Evolutionary conservation across 2,888 invertebrate species (phyloP).

Genomic region (Polyommatus iphigenia): DNA sequence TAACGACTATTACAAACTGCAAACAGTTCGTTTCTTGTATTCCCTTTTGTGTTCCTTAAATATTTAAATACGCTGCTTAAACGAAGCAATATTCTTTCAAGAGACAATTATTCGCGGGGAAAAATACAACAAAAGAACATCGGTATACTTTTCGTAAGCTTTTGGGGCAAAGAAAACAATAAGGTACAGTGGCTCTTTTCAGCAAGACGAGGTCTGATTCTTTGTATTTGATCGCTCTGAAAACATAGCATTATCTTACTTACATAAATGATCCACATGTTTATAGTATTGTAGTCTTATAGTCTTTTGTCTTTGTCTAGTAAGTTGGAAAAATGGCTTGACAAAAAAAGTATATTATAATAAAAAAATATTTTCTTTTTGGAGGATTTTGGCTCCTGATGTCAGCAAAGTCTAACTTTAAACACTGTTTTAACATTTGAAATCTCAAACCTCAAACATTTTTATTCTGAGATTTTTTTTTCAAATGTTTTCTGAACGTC

Average conservation of each 20-base stretch:
- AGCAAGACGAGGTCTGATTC: background rate
- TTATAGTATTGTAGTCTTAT: no score
- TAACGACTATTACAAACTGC: background rate
- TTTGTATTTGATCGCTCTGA: background rate
- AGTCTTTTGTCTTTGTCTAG: no score
- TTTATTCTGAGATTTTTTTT: no score
- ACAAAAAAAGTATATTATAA: no score
- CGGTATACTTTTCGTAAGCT: background rate
- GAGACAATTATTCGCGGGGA: constrained; percentile 18
- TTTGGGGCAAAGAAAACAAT: constrained; percentile 8
- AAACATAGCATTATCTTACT: background rate
- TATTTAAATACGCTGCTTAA: constrained; percentile 17
- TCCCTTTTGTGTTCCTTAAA: constrained; percentile 3
- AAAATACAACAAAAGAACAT: constrained; percentile 26
- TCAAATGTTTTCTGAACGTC: no score
- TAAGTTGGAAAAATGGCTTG: no score
- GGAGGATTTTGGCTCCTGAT: no score
- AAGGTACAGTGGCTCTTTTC: background rate
- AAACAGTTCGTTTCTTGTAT: constrained; percentile 1
- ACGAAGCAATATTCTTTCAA: constrained; percentile 15
- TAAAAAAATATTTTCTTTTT: no score
- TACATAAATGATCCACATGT: background rate
- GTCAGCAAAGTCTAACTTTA: no score
- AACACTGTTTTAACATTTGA: no score
- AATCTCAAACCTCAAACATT: no score